These are phyloP conservation scores for Austrolebias charrua DNA, from an alignment of 2,797 vertebrate species.

Conservation along the genomic window DNA sequence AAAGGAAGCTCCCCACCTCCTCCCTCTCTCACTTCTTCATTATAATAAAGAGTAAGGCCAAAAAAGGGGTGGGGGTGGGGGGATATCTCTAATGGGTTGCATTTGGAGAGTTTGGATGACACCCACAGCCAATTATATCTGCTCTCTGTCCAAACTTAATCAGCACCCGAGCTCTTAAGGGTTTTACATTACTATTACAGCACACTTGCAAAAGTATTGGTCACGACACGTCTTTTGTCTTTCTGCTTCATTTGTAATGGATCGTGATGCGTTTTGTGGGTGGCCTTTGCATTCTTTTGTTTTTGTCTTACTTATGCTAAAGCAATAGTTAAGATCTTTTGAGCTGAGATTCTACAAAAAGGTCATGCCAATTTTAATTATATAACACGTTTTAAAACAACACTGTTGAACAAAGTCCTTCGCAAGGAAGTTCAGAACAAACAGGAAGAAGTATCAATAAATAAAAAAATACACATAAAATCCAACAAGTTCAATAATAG, in stretches of 20 bases:
- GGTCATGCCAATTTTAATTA: no score
- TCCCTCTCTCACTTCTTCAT: slow-evolving; percentile 42
- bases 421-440: no score
- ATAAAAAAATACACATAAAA: no score
- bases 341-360: no score
- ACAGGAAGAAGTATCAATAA: no score
- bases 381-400: no score
- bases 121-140: slow-evolving; percentile 72
- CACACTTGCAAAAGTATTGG: slow-evolving; percentile 42
- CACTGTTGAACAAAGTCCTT: no score
- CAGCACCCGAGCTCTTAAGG: slow-evolving; percentile 51
- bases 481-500: no score
- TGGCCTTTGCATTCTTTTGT: slow-evolving; percentile 7
- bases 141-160: slow-evolving; percentile 67
- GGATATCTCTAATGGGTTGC: slow-evolving; percentile 65
- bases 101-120: slow-evolving; percentile 64
- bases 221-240: slow-evolving; percentile 36
- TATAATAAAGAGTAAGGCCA: slow-evolving; percentile 61
- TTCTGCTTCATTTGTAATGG: slow-evolving; percentile 23
- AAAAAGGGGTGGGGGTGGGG: slow-evolving; percentile 51
- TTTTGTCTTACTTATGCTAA: slow-evolving; percentile 58
- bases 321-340: neutral
- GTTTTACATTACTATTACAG: slow-evolving; percentile 55
- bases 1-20: slow-evolving; percentile 49
- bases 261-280: no score